Evolutionary conservation across 2,797 vertebrate species (phyloP).

Genomic region (Sebastes elongatus): DNA sequence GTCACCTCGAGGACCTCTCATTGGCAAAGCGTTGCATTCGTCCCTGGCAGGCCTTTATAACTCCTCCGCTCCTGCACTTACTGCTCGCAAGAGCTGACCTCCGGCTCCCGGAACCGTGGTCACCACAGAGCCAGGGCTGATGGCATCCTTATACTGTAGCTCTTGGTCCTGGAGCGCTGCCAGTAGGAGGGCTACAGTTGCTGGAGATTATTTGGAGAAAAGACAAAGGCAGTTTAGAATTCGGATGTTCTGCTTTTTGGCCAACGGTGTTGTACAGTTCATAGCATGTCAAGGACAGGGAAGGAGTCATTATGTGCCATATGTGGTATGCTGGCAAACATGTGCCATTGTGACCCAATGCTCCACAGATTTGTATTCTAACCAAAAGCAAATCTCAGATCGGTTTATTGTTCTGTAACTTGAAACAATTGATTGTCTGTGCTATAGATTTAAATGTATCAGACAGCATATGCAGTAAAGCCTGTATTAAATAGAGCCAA

Average conservation of each 20-base stretch:
- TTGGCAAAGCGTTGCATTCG: constrained; percentile 42
- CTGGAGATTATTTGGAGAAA: constrained; percentile 25
- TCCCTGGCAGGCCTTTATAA: constrained; percentile 51
- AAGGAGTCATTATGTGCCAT: background rate
- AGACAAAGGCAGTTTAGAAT: constrained; percentile 9
- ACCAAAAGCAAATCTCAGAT: background rate
- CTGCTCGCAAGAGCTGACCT: constrained; percentile 54
- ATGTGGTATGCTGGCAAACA: background rate
- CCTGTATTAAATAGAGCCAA: constrained; percentile 32
- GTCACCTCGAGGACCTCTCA: constrained; percentile 6
- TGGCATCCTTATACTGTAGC: constrained; percentile 43
- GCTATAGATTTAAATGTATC: background rate
- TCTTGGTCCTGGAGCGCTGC: constrained; percentile 64
- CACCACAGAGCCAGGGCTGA: constrained; percentile 38
- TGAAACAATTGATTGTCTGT: background rate
- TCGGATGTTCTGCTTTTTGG: constrained; percentile 19
- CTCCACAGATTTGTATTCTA: background rate
- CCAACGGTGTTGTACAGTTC: background rate
- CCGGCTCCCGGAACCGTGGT: constrained; percentile 38
- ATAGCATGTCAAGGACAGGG: constrained; percentile 7
- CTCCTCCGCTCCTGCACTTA: constrained; percentile 53
- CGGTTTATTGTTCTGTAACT: background rate
- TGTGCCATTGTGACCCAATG: background rate
- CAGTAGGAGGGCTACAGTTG: constrained; percentile 38
- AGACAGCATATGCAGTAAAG: background rate